Evolutionary conservation across 2,113 vertebrate genomes (phyloP).

Genomic region (Megaptera novaeangliae): DNA sequence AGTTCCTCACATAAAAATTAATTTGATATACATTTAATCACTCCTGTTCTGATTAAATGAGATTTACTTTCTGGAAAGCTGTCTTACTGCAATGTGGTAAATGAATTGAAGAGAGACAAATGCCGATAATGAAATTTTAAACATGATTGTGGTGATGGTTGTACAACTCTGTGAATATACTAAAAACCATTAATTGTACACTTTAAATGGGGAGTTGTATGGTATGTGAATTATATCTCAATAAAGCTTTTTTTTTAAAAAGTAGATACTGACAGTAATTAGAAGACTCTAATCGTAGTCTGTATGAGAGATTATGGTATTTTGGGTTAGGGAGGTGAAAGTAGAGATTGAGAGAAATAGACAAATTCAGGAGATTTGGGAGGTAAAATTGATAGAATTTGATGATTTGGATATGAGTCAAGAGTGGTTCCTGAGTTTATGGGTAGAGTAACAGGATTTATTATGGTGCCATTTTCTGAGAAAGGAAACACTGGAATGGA

Average conservation of each 20-base stretch:
- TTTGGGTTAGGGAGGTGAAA: not conserved
- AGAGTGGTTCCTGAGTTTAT: not conserved
- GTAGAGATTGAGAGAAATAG: not conserved
- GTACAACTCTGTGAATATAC: not conserved
- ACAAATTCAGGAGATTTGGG: not conserved
- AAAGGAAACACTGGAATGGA: not conserved
- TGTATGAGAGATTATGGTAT: not conserved
- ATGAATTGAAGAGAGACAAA: not conserved
- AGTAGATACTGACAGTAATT: not conserved
- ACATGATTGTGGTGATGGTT: not conserved
- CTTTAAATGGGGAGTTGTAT: not conserved
- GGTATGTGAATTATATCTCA: not conserved
- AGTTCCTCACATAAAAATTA: constrained; percentile 17
- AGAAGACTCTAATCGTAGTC: not conserved
- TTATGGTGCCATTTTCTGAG: not conserved
- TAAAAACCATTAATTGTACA: not conserved
- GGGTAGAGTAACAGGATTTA: not conserved
- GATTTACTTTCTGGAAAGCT: not conserved
- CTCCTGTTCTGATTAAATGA: not conserved
- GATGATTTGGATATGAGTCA: not conserved
- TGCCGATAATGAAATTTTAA: not conserved
- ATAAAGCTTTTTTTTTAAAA: not conserved
- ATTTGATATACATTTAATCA: not conserved
- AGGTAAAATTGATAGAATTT: not conserved
- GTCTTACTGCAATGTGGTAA: not conserved